A percentile compares a stretch with the other conserved stretches of the same genome.
Evolutionary conservation across 2,888 invertebrate species (phyloP).

Genomic region (Rhagium mordax): DNA sequence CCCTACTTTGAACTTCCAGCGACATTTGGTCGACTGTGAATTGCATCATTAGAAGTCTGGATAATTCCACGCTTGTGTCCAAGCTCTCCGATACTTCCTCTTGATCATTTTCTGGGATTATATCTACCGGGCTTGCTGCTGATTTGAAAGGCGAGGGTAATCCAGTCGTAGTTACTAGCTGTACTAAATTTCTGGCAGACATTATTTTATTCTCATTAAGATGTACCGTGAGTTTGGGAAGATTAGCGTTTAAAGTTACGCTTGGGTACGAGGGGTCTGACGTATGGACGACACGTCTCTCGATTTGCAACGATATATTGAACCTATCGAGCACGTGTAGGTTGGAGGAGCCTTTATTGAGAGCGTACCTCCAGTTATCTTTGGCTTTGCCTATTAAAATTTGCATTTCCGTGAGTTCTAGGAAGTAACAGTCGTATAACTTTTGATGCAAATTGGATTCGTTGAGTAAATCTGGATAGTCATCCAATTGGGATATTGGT

Average conservation of each 20-base stretch:
- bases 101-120: conserved; percentile 56
- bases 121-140: conserved; percentile 56
- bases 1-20: conserved; percentile 87
- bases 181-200: conserved; percentile 75
- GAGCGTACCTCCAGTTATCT: conserved; percentile 92
- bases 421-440: conserved; percentile 84
- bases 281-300: conserved; percentile 86
- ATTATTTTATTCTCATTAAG: conserved; percentile 92
- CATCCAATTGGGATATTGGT: conserved; percentile 62
- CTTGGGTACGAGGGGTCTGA: conserved; percentile 91
- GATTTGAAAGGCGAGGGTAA: conserved; percentile 69
- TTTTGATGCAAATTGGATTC: conserved; percentile 78
- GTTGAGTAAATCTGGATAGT: conserved; percentile 65
- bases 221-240: conserved; percentile 91
- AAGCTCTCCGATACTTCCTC: conserved; percentile 70
- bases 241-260: conserved; percentile 85
- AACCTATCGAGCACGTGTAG: conserved; percentile 83
- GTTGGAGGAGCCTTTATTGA: conserved; percentile 85
- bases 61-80: conserved; percentile 72
- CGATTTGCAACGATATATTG: conserved; percentile 77
- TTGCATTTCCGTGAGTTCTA: conserved; percentile 88
- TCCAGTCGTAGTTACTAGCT: conserved; percentile 67
- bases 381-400: conserved; percentile 90
- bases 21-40: conserved; percentile 92
- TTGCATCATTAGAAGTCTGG: conserved; percentile 84